Conservation (phyloP, 2,888 invertebrate genomes). For the Adelognathus sp. region DNA sequence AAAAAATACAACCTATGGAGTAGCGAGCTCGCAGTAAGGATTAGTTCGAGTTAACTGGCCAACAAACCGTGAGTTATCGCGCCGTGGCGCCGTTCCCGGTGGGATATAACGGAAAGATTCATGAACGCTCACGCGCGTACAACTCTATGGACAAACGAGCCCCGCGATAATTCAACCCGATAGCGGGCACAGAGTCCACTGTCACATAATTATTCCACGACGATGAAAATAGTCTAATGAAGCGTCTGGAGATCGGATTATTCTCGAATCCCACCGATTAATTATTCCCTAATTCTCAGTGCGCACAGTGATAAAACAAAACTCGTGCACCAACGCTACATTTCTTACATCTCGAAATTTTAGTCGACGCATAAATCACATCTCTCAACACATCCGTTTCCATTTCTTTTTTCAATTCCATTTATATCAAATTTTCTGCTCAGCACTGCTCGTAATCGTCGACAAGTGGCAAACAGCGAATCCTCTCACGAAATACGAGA, state of each 20-base stretch:
- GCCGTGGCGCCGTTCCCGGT: constrained; percentile 5
- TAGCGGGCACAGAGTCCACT: constrained; percentile 1
- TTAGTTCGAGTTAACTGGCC: constrained; percentile 22
- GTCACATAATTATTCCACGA: constrained; percentile 40
- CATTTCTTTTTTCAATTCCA: background rate
- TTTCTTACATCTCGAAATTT: background rate
- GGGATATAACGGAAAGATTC: constrained; percentile 44
- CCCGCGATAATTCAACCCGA: constrained; percentile 32
- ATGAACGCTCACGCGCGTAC: constrained; percentile 8
- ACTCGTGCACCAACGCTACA: background rate
- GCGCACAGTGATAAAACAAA: constrained; percentile 9
- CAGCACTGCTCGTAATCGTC: background rate
- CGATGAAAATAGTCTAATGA: constrained; percentile 42
- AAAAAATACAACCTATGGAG: background rate
- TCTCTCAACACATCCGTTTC: background rate
- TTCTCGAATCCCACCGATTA: constrained; percentile 32
- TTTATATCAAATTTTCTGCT: background rate
- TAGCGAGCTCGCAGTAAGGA: background rate
- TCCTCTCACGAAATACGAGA: background rate
- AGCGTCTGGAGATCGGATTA: constrained; percentile 27
- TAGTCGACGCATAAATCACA: background rate
- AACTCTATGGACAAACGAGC: constrained; percentile 3
- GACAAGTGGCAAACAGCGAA: too few species aligned
- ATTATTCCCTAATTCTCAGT: constrained; percentile 33
- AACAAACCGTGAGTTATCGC: constrained; percentile 35